Evolutionary conservation across 2,113 vertebrate species (phyloP).

Genomic region (Thermophis baileyi): DNA sequence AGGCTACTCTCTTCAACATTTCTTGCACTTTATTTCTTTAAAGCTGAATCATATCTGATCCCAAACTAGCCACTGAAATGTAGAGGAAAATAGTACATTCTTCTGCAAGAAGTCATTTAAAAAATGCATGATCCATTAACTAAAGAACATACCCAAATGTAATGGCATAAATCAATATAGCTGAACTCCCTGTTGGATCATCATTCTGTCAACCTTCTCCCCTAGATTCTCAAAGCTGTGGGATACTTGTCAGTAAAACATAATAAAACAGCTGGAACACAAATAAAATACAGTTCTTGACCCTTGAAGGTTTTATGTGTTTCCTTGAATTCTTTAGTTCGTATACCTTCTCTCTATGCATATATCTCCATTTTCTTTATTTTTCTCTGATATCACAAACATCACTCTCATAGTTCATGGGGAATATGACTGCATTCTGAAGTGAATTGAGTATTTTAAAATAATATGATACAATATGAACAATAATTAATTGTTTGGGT

Average conservation of each 20-base stretch:
- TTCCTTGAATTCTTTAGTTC: not conserved
- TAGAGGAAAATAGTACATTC: constrained; percentile 21
- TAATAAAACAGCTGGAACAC: constrained; percentile 10
- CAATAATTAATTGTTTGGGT: not conserved
- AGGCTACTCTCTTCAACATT: not conserved
- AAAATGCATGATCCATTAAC: constrained; percentile 20
- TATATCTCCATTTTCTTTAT: not conserved
- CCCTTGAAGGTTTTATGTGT: not conserved
- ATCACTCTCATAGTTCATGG: not conserved
- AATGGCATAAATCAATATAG: constrained; percentile 35
- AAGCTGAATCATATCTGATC: not conserved
- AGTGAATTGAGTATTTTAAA: not conserved
- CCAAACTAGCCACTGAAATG: not conserved
- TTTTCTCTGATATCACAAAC: not conserved
- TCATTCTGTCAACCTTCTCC: constrained; percentile 40
- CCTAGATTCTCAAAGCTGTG: not conserved
- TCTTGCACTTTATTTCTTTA: not conserved
- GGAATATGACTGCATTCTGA: not conserved
- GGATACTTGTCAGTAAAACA: constrained; percentile 25
- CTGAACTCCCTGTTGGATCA: constrained; percentile 30
- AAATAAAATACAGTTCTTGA: constrained; percentile 21
- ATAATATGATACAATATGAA: no score
- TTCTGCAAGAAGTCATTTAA: constrained; percentile 33
- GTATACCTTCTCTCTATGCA: not conserved
- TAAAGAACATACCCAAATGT: constrained; percentile 24